Evolutionary conservation across 92 coral and sea anemone species (phyloP).

Genomic region (Actinernus sp.): DNA sequence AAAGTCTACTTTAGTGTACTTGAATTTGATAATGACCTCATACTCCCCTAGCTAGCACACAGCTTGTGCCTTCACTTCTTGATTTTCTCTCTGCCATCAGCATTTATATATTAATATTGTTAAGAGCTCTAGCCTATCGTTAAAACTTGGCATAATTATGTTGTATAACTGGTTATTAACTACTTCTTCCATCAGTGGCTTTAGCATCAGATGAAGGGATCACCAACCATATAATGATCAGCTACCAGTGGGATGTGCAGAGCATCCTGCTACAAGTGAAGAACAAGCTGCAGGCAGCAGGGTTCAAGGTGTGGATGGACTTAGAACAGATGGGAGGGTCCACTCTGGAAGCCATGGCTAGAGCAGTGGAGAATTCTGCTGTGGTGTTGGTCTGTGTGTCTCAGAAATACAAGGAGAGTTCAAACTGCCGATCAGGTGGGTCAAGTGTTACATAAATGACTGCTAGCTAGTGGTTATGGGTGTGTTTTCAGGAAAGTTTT

Average conservation of each 20-base stretch:
- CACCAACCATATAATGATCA: conserved; percentile 76
- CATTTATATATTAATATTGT: no score
- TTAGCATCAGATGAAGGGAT: neutral
- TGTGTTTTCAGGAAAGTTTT: no score
- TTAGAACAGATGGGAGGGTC: conserved; percentile 90
- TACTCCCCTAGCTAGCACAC: no score
- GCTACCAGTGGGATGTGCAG: conserved; percentile 92
- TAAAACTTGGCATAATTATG: no score
- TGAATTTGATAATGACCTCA: no score
- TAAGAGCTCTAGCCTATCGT: no score
- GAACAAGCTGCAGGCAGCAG: conserved; percentile 70
- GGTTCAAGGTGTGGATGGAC: conserved; percentile 91
- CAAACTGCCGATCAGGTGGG: conserved; percentile 83
- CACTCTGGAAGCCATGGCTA: conserved; percentile 87
- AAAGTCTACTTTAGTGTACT: no score
- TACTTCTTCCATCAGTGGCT: neutral
- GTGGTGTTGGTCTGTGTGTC: conserved; percentile 89
- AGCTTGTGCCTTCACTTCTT: no score
- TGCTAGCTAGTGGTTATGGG: no score
- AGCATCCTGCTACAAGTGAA: conserved; percentile 58
- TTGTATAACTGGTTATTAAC: no score
- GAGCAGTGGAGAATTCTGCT: conserved; percentile 78
- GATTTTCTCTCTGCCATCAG: no score
- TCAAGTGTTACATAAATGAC: no score
- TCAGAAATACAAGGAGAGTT: conserved; percentile 89